Conservation (phyloP, 2,888 invertebrate species). For the Listrodromus nycthemerus region DNA sequence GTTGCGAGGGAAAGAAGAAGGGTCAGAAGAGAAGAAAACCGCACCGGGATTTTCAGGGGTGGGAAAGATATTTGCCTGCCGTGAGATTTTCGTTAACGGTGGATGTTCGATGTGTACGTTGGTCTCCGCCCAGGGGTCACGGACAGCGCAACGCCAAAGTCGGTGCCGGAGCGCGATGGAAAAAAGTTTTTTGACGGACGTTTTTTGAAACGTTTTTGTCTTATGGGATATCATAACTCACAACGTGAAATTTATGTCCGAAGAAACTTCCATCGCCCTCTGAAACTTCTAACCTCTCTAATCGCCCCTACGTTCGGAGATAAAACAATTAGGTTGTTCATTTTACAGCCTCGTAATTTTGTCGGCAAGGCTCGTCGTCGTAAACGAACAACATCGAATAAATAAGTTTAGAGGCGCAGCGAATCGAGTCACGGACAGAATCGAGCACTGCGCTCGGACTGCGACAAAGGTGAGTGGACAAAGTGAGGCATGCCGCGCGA, state of each 20-base stretch:
- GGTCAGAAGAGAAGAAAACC: not conserved
- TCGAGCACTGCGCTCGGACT: not conserved
- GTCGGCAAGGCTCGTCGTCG: not conserved
- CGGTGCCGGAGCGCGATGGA: not conserved
- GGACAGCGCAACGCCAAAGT: not conserved
- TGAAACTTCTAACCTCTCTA: not conserved
- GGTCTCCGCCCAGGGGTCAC: not conserved
- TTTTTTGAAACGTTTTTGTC: not conserved
- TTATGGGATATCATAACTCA: slow-evolving; percentile 35
- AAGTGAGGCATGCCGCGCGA: not conserved
- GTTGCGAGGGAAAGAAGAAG: slow-evolving; percentile 9
- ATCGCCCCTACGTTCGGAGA: not conserved
- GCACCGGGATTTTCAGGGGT: slow-evolving; percentile 1
- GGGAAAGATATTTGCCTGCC: slow-evolving; percentile 49
- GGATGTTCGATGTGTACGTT: slow-evolving; percentile 19
- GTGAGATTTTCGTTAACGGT: slow-evolving; percentile 25
- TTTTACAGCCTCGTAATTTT: not conserved
- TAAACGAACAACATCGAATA: slow-evolving; percentile 14
- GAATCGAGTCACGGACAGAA: slow-evolving; percentile 8
- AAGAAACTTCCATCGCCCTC: not conserved
- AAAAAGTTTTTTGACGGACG: not conserved
- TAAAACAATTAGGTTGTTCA: not conserved
- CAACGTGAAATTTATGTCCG: not conserved
- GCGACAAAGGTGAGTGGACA: not conserved
- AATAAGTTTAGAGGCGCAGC: not conserved